Evolutionary conservation across 2,888 invertebrate species (phyloP), one percentile per base, ranked within the genome.

Genomic region (Holacanthella duospinosa): DNA sequence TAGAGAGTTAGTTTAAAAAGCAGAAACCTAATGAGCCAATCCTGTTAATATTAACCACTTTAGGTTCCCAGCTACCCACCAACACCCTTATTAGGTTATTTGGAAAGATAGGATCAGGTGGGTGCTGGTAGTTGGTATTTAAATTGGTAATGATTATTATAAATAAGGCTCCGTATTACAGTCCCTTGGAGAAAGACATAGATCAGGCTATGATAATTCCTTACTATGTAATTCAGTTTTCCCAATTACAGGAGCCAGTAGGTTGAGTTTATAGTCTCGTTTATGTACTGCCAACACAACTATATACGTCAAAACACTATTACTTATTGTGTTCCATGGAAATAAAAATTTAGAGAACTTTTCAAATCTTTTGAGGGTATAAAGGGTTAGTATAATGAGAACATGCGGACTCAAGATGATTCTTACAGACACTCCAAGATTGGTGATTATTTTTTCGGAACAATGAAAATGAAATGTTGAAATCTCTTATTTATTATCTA

Each of bases 71-170:
- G 36, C 9, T 16, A 36, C 36, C 36, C 16, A 16, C 9, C 6
- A 16, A 36, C 9, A 36, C 48, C 48, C 48, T 48, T 48, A 48
- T 48, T 48, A 48, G 48, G 48, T 4, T 48, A 9, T 16, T 36
- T 9, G 36, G n/a, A n/a, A n/a, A 36, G 48, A 48, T 48, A 48
- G 21, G 21, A 48, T 48, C 48, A 48, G 48, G 36, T 36, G 48
- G 48, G 36, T 36, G 36, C 36, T 36, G 36, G 16, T n/a, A n/a
- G n/a, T n/a, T 36, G 36, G 36, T 6, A 16, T 36, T 36, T 36
- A 36, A 48, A 48, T 48, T 48, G 48, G 21, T n/a, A 48, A 48
- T 48, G 48, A 48, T 48, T 9, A 48, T 48, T 48, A 48, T 48
- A 48, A 48, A 48, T 48, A n/a, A 48, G n/a, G 21, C 19, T 48